Base-by-base conservation (phyloP, 2,888 invertebrate genomes). In the Drosophila formosana region DNA sequence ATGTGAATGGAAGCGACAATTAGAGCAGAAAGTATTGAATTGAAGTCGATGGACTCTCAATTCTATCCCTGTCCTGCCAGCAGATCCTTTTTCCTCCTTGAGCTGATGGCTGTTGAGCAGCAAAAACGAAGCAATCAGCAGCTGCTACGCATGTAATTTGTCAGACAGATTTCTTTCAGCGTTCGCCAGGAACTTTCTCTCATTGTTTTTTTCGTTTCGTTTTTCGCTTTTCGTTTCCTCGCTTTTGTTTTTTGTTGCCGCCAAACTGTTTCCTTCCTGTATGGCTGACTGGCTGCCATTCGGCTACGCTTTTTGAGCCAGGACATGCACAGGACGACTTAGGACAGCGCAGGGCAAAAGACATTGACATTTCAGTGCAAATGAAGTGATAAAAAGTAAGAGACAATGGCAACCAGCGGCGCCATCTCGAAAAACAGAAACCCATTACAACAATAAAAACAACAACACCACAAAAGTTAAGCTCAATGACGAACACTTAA, bases 91-190 rank as follows among this genome's bases (percentile, higher is more conserved):
- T 56, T n/a, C n/a, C 37, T 37, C n/a, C 37, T 18, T 47, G 9
- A 34, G 28, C 37, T 64, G 74, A 66, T 18, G 18, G 74, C 64
- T 74, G 67, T 28, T 53, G 43, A 65, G 45, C 11, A 51, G 55
- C 46, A 72, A 52, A 61, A 67, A 61, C 60, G 55, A 60, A 83
- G 81, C 78, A 69, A 71, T 82, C 82, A 82, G 65, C 85, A 84
- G 73, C 79, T 84, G 82, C 67, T 82, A 75, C 66, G 72, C 83
- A 72, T 86, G 75, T 82, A 88, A 88, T 86, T 88, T 83, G 87
- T 86, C 88, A 82, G 88, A 85, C 76, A 85, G 86, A 83, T 83
- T 88, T 79, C 82, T 68, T 85, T 82, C 66, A 71, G 71, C 80
- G 64, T 50, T 69, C 34, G 43, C 7, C 50, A 70, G 67, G 62